Evolutionary conservation across 1,140 invertebrate genomes (phyloP), one percentile per base, ranked within the genome.

Genomic region (Heliothis subflexa): DNA sequence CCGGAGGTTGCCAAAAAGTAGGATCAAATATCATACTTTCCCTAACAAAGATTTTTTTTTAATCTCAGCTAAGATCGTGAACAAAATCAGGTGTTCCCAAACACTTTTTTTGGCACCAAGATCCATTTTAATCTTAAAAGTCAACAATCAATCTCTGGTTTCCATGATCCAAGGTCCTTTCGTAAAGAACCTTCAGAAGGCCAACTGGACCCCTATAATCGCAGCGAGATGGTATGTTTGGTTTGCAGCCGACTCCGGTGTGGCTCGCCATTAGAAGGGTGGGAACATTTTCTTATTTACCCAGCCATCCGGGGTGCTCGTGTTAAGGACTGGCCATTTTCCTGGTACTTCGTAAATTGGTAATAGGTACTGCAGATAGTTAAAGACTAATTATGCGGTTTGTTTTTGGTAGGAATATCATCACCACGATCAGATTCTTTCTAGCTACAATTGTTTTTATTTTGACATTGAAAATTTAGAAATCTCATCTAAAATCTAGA

Each of bases 241-340:
- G 61, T 49, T 79, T 79, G 57, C 70, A 52, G 57, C 77, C 68
- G 77, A 72, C 62, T 50, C 50, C 33, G 40, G 47, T 28, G 16
- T 64, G 47, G 73, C 28, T 71, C 25, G 64, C 73, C 72, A 80
- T 80, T 80, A 80, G 64, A 76, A 55, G 62, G 64, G 55, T 80
- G 79, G 79, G 79, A 80, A 77, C 40, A 71, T 68, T 76, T 76
- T 59, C 79, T 74, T 80, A 77, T 80, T 80, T 80, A 71, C 47
- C 18, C 79, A 80, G 66, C 40, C 54, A 71, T 45, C n/a, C 11
- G 79, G 61, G 7, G 47, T 14, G 28, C 25, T 71, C 79, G 12
- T 49, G 66, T 80, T 76, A 61, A 66, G 45, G 74, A 55, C 33
- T 52, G 49, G 25, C 40, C 28, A 28, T 71, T 54, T 54, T 13